Evolutionary conservation across 2,113 vertebrate species (phyloP), one percentile per base, ranked within the genome.

Genomic region (Cyprinus carpio): DNA sequence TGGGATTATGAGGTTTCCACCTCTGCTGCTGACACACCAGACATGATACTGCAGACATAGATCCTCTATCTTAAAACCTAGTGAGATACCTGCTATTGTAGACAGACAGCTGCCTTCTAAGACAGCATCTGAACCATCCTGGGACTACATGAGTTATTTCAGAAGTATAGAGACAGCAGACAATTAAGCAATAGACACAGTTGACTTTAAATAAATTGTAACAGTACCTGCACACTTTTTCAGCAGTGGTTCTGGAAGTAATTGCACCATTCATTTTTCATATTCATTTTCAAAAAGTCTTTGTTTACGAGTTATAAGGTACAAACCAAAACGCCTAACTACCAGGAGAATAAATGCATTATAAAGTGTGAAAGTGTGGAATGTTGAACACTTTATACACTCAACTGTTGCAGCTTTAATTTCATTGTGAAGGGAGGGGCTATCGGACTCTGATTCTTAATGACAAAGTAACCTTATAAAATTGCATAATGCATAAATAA

Each of bases 1-100:
- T 43, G n/a, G 77, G 58, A 80, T 64, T 64, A 62, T 80, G 7
- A 64, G n/a, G 58, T 25, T 43, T 80, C 12, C 23, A 62, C 56
- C 13, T 62, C 23, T 58, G 75, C 51, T 25, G 56, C 77, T 62
- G 56, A 64, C 54, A 60, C 20, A 78, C 11, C 5, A 43, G 56
- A 25, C 20, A 43, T 43, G n/a, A 79, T 79, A 78, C 75, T 37
- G 10, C 75, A 56, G 49, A 75, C 40, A 76, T 2, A 76, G 25
- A 78, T 20, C 31, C 37, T 43, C 20, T 43, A 6, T 43, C 71
- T 43, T 23, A 25, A 74, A 40, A 74, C 20, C 37, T 72, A 23
- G 34, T 72, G 69, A n/a, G 37, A 20, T n/a, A 31, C 31, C 31
- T 46, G 23, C 37, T 74, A 74, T 29, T 54, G 51, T 54, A 54